Base-by-base conservation (phyloP, 2,113 vertebrate genomes). In the Lepus americanus region DNA sequence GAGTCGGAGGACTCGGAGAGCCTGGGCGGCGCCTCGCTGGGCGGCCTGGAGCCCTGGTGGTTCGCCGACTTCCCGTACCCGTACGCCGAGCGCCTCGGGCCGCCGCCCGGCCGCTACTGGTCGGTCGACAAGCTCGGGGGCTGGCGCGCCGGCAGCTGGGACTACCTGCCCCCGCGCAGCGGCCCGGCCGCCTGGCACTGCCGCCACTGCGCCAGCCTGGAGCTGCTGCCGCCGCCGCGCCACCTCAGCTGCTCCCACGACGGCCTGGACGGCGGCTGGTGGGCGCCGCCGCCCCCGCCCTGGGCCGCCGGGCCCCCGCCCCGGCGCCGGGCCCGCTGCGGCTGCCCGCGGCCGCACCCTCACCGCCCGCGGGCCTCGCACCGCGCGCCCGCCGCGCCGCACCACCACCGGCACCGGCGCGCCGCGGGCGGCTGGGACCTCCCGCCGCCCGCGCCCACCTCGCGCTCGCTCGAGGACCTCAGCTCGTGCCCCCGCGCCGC, bases 391-490 rank as follows among this genome's bases (percentile, higher is more conserved):
- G 95, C 98, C 94, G 98, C 99, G 31, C 99, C 99, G 94, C 99
- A 99, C 98, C 99, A 93, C 74, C 96, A 97, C 91, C 90, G 96
- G 39, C 97, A 97, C 89, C 96, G 96, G 85, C 97, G 96, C 39
- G 53, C 94, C 23, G 85, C 94, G 0, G 96, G 96, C 36, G 96
- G 31, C 90, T 97, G 97, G 97, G 97, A 97, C 90, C 33, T 97
- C 94, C 97, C 97, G 51, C 98, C 98, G 33, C 97, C 98, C 97
- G 97, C 97, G 36, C 98, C 98, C 96, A 99, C 99, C 96, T 99
- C 99, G 89, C 99, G 99, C 95, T 99, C 99, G 98, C 98, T 99
- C 93, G 99, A 99, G 97, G 99, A 99, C 99, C 98, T 99, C 98
- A 99, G 98, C 49, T 97, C 98, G 93, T 98, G 98, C 95, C 98